phyloP scores from a whole-genome alignment of 2,888 invertebrate genomes.

The Macrostomum cliftonense region DNA sequence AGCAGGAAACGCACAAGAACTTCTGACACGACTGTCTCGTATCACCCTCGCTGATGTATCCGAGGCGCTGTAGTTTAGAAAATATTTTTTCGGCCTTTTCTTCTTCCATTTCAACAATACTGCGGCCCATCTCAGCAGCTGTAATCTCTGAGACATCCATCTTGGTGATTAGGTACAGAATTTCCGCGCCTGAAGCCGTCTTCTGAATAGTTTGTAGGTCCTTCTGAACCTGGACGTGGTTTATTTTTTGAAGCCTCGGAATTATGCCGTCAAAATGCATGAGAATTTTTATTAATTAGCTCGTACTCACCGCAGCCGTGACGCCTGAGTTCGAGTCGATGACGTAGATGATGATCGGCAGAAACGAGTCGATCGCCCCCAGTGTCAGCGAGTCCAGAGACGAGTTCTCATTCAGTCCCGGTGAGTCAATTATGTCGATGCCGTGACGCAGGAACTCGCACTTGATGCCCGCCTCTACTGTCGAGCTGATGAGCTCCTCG shows the following conservation, averaged over 20 bases:
- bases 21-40: too few species aligned
- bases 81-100: background rate
- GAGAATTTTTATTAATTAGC: too few species aligned
- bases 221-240: too few species aligned
- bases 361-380: background rate
- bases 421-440: background rate
- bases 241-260: too few species aligned
- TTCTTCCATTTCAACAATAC: background rate
- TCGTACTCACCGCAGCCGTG: background rate
- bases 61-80: too few species aligned
- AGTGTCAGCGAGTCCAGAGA: background rate
- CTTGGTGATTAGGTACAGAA: constrained; percentile 1
- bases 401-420: background rate
- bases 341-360: constrained; percentile 1
- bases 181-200: background rate
- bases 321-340: background rate
- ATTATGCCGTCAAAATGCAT: too few species aligned
- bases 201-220: too few species aligned
- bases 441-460: background rate
- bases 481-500: too few species aligned
- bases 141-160: background rate
- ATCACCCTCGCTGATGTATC: too few species aligned
- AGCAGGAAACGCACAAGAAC: too few species aligned
- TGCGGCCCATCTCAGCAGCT: background rate
- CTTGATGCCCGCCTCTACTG: too few species aligned